Conservation (phyloP, 2,113 vertebrate genomes). For the Campylomormyrus tamandua region DNA sequence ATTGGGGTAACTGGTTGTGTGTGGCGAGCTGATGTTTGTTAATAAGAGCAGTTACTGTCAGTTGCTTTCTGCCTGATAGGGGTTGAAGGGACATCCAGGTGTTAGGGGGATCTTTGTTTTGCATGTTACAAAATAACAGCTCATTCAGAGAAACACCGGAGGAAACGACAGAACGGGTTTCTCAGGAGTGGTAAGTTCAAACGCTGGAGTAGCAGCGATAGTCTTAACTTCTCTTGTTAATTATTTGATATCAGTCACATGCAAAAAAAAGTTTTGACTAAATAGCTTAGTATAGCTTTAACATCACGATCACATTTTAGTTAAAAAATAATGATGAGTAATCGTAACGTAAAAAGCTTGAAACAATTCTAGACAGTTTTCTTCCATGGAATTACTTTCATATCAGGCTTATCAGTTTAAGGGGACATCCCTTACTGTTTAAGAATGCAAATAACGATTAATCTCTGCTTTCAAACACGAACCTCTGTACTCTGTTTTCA, state of each 20-base stretch:
- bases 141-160: slow-evolving; percentile 1
- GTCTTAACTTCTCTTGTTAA: neutral
- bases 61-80: neutral
- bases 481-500: neutral
- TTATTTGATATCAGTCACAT: neutral
- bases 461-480: neutral
- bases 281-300: neutral
- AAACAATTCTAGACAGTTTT: neutral
- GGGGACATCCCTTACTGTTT: neutral
- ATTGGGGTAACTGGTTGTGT: slow-evolving; percentile 27
- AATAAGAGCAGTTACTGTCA: neutral
- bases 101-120: slow-evolving; percentile 14
- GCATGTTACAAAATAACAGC: slow-evolving; percentile 16
- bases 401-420: neutral
- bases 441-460: neutral
- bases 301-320: neutral
- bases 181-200: slow-evolving; percentile 38
- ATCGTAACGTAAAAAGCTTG: neutral
- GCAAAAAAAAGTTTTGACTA: neutral
- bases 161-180: slow-evolving; percentile 25
- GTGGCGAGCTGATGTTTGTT: neutral
- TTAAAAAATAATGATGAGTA: neutral
- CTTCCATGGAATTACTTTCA: neutral
- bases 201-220: slow-evolving; percentile 5
- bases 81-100: neutral